Conservation (phyloP, 2,888 invertebrate species). For the Bedellia somnulentella region DNA sequence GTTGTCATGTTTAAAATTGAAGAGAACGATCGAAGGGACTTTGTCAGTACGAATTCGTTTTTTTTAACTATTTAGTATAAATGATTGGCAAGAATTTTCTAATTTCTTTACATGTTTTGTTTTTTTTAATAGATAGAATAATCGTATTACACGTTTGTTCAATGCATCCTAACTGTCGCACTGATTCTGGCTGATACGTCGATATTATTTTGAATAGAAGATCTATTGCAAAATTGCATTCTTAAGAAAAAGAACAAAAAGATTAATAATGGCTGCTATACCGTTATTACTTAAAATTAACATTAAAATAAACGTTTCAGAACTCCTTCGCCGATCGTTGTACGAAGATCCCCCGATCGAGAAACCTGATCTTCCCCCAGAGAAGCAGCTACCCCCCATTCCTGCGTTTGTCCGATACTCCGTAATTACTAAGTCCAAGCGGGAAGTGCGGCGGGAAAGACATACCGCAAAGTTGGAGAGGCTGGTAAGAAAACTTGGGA, state of each 20-base stretch:
- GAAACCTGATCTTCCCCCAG: slow-evolving; percentile 39
- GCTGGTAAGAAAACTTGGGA: slow-evolving; percentile 19
- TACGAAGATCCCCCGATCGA: slow-evolving; percentile 44
- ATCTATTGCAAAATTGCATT: no score
- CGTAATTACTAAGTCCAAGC: slow-evolving; percentile 33
- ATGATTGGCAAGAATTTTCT: background rate
- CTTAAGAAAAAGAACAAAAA: no score
- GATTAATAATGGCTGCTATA: no score
- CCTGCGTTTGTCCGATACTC: slow-evolving; percentile 46
- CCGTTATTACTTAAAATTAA: no score
- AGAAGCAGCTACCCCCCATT: slow-evolving; percentile 36
- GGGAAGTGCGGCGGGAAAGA: slow-evolving; percentile 37
- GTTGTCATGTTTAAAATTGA: slow-evolving; percentile 43
- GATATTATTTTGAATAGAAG: no score
- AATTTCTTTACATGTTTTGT: background rate
- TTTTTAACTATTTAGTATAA: no score
- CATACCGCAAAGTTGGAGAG: slow-evolving; percentile 31
- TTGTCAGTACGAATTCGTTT: slow-evolving; percentile 28
- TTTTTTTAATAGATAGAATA: no score
- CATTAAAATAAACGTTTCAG: slow-evolving; percentile 17
- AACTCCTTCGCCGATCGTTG: slow-evolving; percentile 28
- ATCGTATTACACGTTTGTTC: no score
- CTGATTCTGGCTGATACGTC: no score
- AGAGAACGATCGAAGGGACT: slow-evolving; percentile 30
- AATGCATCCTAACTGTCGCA: no score